Base-by-base conservation (phyloP, 2,113 vertebrate genomes). In the Mandrillus leucophaeus region DNA sequence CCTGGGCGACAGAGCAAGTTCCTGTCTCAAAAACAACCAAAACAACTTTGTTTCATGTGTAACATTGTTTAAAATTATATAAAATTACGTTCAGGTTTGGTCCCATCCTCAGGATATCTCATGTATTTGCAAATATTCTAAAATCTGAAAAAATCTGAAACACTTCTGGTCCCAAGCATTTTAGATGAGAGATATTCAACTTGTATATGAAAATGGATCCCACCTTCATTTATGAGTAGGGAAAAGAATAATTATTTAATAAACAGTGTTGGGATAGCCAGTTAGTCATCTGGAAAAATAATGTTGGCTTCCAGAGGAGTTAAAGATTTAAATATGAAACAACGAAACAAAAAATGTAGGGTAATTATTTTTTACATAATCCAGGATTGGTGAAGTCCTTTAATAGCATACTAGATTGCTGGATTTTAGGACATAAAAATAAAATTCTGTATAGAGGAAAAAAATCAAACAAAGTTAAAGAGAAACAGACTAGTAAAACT, bases 351-450 rank as follows among this genome's bases (percentile, higher is more conserved):
- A 92, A 70, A 90, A 79, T 0, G 14, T 66, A 78, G 25, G 55
- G 38, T 83, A 68, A 70, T 93, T 76, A 72, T 84, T 95, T 95
- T 92, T 90, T 25, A 64, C 88, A 50, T 92, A 79, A 82, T 73
- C n/a, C 40, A 57, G 45, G 22, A 90, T 72, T 88, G 64, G 20
- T 52, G 18, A 96, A 78, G 76, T 8, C 32, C n/a, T 96, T 97
- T 95, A 35, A 95, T 48, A 64, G 22, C 85, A 80, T 93, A 22
- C 40, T 81, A 61, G 57, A 75, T 88, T 95, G 23, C 30, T 95
- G 38, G 83, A 66, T 93, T 97, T 97, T 80, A 96, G 13, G 35
- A 68, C 2, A 92, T 88, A 95, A 78, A 97, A 75, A 43, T 87
- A 76, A 97, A 93, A 97, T 93, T 92, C 66, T 68, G 8, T 57